phyloP scores from a whole-genome alignment of 2,113 vertebrate species.

The Elephas maximus region DNA sequence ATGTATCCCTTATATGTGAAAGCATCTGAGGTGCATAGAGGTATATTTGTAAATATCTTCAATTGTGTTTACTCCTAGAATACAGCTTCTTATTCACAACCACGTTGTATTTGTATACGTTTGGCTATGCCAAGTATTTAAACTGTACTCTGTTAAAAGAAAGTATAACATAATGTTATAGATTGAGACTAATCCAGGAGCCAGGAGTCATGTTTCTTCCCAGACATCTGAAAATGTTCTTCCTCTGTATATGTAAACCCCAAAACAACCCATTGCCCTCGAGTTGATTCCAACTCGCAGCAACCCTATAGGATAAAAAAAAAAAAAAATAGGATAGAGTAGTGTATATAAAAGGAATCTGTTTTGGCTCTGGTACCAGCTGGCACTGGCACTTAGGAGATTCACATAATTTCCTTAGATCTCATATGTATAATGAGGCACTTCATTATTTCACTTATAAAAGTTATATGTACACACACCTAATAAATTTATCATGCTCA shows the following conservation, averaged over 20 bases:
- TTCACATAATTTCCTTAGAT: constrained; percentile 37
- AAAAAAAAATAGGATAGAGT: too few species aligned
- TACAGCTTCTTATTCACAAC: not conserved
- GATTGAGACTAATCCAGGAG: not conserved
- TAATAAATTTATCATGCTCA: constrained; percentile 60
- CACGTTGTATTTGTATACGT: not conserved
- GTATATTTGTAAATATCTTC: not conserved
- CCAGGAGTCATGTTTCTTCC: not conserved
- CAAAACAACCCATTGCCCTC: too few species aligned
- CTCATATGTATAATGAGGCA: constrained; percentile 4
- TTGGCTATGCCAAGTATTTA: constrained; percentile 21
- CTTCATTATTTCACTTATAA: constrained; percentile 66
- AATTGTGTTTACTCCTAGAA: not conserved
- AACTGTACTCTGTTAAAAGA: not conserved
- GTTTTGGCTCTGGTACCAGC: not conserved
- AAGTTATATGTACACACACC: not conserved
- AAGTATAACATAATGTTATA: constrained; percentile 4
- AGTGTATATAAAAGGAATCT: not conserved
- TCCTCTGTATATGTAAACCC: not conserved
- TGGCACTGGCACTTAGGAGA: not conserved
- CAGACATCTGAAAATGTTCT: not conserved
- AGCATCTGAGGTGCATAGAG: not conserved
- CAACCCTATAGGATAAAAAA: too few species aligned
- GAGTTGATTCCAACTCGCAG: too few species aligned
- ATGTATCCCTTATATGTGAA: not conserved